Evolutionary conservation across 1,140 invertebrate species (phyloP), one percentile per base, ranked within the genome.

Genomic region (Lepidurus apus): DNA sequence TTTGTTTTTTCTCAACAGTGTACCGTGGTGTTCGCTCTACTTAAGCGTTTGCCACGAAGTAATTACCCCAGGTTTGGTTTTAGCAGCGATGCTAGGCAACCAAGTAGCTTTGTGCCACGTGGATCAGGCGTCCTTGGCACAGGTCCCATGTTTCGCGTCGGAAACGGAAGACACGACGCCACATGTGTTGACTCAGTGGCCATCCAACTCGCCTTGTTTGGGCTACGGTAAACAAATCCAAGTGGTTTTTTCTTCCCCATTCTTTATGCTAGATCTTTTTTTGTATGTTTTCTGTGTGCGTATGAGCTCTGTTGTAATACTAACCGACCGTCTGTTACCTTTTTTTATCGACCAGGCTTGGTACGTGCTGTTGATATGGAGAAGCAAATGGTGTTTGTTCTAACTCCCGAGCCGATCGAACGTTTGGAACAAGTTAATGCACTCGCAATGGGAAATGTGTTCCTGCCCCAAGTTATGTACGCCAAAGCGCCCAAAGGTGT

Each of bases 91-190:
- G 17, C 83, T 85, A 82, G 83, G 83, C n/a, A 82, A 81, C 74
- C 74, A 85, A 24, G 85, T 86, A 21, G 84, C 83, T 21, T 80
- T 86, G 43, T 85, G 83, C 79, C 44, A 78, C 17, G 81, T 83
- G 42, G 81, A 85, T 47, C 65, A 74, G 42, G n/a, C 76, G 24
- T 21, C 26, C 4, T 42, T 43, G 13, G 53, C 73, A 34, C 65
- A 45, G 24, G 43, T 74, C 43, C 53, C 53, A n/a, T 74, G 42
- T 42, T 78, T 73, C 53, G 42, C 43, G 24, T 53, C 77, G 21
- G 53, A 45, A 21, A 21, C 3, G 24, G 53, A 43, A 13, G 26
- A 74, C 21, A 17, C 53, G n/a, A 42, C 65, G 17, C 77, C 77
- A 5, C 65, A 42, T 42, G 65, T 78, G 65, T 43, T 78, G 65